Evolutionary conservation across 1,140 invertebrate species (phyloP).

Genomic region (Zeugodacus cucurbitae): DNA sequence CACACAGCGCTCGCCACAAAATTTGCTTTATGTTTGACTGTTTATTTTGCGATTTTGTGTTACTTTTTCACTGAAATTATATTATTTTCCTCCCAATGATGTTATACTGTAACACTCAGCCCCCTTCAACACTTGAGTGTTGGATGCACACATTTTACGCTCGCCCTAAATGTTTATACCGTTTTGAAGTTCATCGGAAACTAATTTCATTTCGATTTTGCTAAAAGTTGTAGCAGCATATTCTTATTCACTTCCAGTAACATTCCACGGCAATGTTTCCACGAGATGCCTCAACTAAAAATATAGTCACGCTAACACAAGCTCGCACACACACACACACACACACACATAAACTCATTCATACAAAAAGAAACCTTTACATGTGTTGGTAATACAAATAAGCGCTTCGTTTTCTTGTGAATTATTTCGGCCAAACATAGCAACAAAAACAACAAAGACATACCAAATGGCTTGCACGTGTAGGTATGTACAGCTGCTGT

Average conservation of each 20-base stretch:
- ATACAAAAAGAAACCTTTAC: neutral
- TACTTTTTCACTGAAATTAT: neutral
- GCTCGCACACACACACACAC: neutral
- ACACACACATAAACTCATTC: constrained; percentile 1
- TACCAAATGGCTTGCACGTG: too few relatives aligned
- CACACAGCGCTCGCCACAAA: neutral
- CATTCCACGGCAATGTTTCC: constrained; percentile 9
- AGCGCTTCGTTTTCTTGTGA: neutral
- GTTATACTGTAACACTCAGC: neutral
- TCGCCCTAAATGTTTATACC: constrained; percentile 60
- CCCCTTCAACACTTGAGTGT: neutral
- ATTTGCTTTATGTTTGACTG: neutral
- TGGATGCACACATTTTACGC: neutral
- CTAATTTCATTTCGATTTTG: constrained; percentile 65
- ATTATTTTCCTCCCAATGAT: neutral
- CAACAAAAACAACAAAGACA: neutral
- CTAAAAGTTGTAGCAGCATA: constrained; percentile 61
- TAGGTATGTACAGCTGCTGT: too few relatives aligned
- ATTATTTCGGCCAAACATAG: neutral
- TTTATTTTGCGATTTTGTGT: neutral
- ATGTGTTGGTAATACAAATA: neutral
- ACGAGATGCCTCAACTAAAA: constrained; percentile 20
- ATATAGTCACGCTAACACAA: constrained; percentile 32
- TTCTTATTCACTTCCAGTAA: constrained; percentile 46
- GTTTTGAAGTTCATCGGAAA: constrained; percentile 66